phyloP scores from a whole-genome alignment of 2,797 vertebrate genomes.

The Novumbra hubbsi region DNA sequence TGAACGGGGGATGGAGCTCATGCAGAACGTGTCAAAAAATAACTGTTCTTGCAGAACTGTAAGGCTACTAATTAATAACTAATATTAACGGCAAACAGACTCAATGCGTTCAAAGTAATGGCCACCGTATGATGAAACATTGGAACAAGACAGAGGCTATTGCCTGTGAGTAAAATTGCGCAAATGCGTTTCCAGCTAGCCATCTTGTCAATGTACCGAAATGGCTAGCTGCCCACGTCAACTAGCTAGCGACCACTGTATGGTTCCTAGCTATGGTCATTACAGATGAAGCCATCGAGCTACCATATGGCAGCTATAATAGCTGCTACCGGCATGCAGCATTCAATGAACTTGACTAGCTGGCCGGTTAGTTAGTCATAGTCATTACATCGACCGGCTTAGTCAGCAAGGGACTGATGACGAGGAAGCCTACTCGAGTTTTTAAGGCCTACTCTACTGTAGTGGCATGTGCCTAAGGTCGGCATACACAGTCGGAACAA shows the following conservation, averaged over 20 bases:
- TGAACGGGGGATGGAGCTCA: background rate
- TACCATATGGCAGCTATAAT: background rate
- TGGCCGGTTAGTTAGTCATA: background rate
- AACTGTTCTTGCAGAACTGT: background rate
- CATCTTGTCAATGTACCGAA: background rate
- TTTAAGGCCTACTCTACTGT: constrained; percentile 66
- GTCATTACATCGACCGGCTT: constrained; percentile 23
- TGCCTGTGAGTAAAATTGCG: background rate
- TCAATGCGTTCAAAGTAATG: background rate
- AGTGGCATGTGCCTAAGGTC: too few species aligned
- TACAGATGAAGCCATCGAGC: background rate
- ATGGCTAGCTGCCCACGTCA: background rate
- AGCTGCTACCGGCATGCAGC: background rate
- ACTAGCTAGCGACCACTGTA: background rate
- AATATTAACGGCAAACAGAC: background rate
- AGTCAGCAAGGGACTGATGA: constrained; percentile 61
- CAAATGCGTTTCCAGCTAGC: background rate
- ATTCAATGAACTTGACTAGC: background rate
- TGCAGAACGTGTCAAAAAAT: background rate
- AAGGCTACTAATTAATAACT: background rate
- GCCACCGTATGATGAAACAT: background rate
- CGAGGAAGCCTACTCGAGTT: constrained; percentile 54
- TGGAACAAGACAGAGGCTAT: background rate
- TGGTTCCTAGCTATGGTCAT: constrained; percentile 12
- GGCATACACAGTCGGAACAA: constrained; percentile 63